Evolutionary conservation across 1,140 invertebrate genomes (phyloP), one percentile per base, ranked within the genome.

Genomic region (Scylla paramamosain): DNA sequence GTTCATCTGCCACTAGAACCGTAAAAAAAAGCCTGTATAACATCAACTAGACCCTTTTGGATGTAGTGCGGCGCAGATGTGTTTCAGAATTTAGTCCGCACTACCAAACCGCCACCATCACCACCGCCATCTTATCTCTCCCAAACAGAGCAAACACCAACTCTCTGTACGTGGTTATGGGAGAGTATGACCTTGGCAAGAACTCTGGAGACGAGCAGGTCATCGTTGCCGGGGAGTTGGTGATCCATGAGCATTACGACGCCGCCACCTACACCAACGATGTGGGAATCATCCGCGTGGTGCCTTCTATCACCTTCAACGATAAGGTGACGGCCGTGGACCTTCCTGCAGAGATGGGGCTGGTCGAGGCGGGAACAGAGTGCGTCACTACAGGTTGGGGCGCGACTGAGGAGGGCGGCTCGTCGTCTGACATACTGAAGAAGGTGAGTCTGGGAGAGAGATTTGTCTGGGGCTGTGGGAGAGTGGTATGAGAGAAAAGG

Each of bases 301-400:
- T 48, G 39, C 45, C 82, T 10, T 28, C 92, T 20, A 31, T 93
- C 12, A 84, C 77, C 4, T 25, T 87, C 16, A 46, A 90, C 67
- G 45, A 77, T 1, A 14, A 83, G 31, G 88, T 91, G 7, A n/a
- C 91, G 93, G 25, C 93, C 31, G 52, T 94, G 0, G 87, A 91
- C 8, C 88, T 94, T 20, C 93, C 87, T 16, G 59, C 25, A 7
- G 87, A 90, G 88, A 77, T 89, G 59, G 93, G 90, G 29, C 28
- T 83, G 8, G 87, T 83, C 4, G 87, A 28, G 4, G 88, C 0
- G 0, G 87, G 59, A 0, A 82, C 52, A 7, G 0, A 6, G 0
- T 90, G 87, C 6, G 39, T 87, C 28, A 89, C 86, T 16, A 94
- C 93, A 8, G 93, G 93, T 29, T 94, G 93, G 93, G 93, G 93